These are phyloP conservation scores for Lycocorax pyrrhopterus DNA, from an alignment of 2,113 vertebrate species.

Conservation along the genomic window DNA sequence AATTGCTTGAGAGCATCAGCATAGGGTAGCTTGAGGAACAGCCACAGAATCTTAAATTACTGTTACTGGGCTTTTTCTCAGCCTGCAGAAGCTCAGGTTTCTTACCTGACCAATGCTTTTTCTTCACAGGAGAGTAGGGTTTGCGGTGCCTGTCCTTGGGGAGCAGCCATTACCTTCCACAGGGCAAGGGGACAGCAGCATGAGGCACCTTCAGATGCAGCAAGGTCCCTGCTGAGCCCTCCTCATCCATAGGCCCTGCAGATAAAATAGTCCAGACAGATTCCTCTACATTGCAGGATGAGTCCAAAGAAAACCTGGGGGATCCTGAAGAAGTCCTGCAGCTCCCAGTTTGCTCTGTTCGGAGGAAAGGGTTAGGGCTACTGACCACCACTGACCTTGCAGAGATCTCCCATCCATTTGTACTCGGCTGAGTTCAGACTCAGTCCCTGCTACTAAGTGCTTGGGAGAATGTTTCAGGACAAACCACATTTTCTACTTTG, in stretches of 20 bases:
- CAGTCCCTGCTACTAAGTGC: not conserved
- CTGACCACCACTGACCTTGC: not conserved
- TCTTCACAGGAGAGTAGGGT: not conserved
- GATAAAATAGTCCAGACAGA: not conserved
- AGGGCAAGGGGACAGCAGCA: not conserved
- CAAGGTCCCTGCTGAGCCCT: not conserved
- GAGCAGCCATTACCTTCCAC: not conserved
- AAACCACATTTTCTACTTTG: not conserved
- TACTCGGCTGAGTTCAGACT: not conserved
- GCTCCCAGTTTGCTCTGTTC: not conserved
- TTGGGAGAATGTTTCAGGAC: not conserved
- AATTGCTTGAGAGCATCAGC: constrained; percentile 23
- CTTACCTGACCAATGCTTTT: not conserved
- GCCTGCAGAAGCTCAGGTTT: not conserved
- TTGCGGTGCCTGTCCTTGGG: not conserved
- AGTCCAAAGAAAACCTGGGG: not conserved
- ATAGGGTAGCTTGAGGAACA: constrained; percentile 10
- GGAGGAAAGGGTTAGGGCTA: not conserved
- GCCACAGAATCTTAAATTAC: constrained; percentile 42
- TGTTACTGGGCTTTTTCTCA: not conserved
- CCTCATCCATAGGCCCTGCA: not conserved
- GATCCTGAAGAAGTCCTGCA: not conserved
- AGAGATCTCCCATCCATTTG: not conserved
- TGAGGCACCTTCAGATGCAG: not conserved
- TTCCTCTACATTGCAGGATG: not conserved